A percentile compares a stretch with the other conserved stretches of the same genome.
Evolutionary conservation across 64 coral and sea anemone species (phyloP).

Genomic region (Pocillopora verrucosa): DNA sequence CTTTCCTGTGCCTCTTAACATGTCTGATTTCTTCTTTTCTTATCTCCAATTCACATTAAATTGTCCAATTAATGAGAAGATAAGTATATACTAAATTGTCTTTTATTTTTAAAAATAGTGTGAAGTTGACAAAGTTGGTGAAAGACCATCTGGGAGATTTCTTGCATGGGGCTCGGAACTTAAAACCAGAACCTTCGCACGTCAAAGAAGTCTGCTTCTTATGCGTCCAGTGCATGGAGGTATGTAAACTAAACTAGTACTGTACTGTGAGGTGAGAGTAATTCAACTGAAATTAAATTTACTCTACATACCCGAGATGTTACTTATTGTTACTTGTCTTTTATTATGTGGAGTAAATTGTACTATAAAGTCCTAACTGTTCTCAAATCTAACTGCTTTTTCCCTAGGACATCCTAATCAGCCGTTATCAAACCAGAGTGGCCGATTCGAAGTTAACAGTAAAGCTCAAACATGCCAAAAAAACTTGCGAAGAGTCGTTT

Average conservation of each 20-base stretch:
- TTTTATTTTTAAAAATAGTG: background rate
- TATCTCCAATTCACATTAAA: too few species aligned
- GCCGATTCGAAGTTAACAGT: conserved; percentile 23
- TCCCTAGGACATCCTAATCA: conserved; percentile 25
- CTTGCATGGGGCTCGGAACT: conserved; percentile 40
- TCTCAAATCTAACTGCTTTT: background rate
- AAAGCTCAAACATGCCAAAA: conserved; percentile 6
- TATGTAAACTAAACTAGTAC: background rate
- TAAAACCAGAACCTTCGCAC: conserved; percentile 20
- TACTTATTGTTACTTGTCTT: background rate
- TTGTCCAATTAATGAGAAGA: too few species aligned
- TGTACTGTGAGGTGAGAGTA: background rate
- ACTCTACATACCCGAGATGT: background rate
- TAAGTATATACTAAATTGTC: background rate
- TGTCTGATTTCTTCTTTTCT: too few species aligned
- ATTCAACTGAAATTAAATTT: background rate
- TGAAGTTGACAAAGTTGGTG: conserved; percentile 2
- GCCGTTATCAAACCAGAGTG: conserved; percentile 22
- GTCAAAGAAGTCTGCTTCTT: conserved; percentile 75
- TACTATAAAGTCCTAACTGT: background rate
- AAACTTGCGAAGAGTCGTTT: conserved; percentile 12
- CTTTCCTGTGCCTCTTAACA: too few species aligned
- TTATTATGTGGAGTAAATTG: background rate
- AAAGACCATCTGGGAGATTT: conserved; percentile 57
- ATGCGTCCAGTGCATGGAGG: conserved; percentile 92